These are phyloP conservation scores for Pogonophryne albipinna DNA, from an alignment of 2,797 vertebrate species.

Conservation along the genomic window DNA sequence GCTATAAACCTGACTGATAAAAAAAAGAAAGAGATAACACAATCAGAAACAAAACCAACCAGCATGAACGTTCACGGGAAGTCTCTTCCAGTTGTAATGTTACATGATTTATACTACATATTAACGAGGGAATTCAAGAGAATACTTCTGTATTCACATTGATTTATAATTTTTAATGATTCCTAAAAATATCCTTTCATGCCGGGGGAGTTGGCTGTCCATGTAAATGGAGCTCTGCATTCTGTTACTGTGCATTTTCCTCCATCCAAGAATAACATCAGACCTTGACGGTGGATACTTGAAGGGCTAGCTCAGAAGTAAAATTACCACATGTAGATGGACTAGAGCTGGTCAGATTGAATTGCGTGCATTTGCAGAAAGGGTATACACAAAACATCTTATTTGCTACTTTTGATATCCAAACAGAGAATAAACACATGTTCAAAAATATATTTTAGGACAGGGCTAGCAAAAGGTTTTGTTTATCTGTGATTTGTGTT, in stretches of 20 bases:
- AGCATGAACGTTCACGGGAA: neutral
- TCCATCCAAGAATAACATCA: neutral
- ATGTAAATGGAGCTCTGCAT: neutral
- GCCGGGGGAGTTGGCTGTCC: neutral
- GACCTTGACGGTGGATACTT: neutral
- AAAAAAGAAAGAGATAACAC: neutral
- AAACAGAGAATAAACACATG: neutral
- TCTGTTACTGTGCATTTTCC: conserved; percentile 2
- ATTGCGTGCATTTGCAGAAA: conserved; percentile 5
- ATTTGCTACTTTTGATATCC: neutral
- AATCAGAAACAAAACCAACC: neutral
- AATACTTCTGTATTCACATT: neutral
- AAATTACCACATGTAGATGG: conserved; percentile 14
- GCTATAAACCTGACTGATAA: no score
- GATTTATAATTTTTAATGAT: neutral
- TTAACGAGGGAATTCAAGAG: neutral
- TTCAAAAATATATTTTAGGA: neutral
- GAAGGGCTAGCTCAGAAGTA: neutral
- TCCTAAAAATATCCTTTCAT: neutral
- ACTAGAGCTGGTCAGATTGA: conserved; percentile 17
- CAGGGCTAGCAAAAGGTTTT: neutral
- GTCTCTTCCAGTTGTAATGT: neutral
- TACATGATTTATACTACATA: neutral
- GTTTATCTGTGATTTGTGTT: neutral
- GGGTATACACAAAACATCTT: conserved; percentile 18